Evolutionary conservation across 2,113 vertebrate species (phyloP).

Genomic region (Boulengeromyrus knoepffleri): DNA sequence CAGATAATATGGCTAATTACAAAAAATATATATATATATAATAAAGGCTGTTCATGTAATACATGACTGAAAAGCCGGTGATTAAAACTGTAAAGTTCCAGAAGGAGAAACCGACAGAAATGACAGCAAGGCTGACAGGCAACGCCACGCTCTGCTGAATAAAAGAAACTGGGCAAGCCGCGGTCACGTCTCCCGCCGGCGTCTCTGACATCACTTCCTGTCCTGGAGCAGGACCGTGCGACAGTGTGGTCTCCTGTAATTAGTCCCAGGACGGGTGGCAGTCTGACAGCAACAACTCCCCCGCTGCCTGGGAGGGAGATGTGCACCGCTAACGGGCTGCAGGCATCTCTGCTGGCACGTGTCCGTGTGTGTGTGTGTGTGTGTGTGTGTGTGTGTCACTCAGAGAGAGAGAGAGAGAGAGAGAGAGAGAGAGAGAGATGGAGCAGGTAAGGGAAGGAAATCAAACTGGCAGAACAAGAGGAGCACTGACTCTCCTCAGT

Average conservation of each 20-base stretch:
- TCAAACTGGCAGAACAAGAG: slow-evolving; percentile 13
- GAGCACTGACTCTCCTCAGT: slow-evolving; percentile 4
- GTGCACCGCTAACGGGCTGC: neutral
- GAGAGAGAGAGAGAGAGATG: neutral
- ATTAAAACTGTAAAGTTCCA: neutral
- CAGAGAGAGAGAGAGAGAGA: slow-evolving; percentile 2
- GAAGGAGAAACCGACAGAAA: neutral
- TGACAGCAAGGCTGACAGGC: neutral
- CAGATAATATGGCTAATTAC: neutral
- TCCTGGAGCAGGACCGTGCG: neutral
- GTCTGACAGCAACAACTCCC: slow-evolving; percentile 6
- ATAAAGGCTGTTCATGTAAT: neutral
- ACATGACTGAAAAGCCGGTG: neutral
- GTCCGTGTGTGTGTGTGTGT: neutral
- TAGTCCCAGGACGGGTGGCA: neutral
- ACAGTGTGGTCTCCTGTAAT: neutral
- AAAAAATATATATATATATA: neutral
- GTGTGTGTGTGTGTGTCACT: neutral
- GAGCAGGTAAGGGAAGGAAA: slow-evolving; percentile 42
- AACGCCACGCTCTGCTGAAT: neutral
- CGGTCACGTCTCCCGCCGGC: neutral
- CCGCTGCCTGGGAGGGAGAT: neutral
- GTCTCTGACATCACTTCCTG: slow-evolving; percentile 17
- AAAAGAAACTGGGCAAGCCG: neutral
- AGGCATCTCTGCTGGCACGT: neutral